Evolutionary conservation across 2,797 vertebrate species (phyloP), one percentile per base, ranked within the genome.

Genomic region (Leucoraja ocellata): DNA sequence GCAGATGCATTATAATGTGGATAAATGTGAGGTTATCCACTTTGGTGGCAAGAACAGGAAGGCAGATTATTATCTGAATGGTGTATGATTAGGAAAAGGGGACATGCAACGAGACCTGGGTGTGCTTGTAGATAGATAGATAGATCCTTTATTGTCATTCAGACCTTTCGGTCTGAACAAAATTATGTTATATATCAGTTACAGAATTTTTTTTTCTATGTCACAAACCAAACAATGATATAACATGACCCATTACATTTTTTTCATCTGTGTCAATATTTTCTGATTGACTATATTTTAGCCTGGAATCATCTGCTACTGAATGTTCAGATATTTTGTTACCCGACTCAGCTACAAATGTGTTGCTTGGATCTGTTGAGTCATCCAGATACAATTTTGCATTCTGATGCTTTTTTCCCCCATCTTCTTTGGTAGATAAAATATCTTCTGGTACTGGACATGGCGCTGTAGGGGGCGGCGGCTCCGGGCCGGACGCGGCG

Each of bases 381-480:
- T 92, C 68, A 74, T 91, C 71, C 54, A 71, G 73, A 74, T 54
- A 54, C 13, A 32, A 71, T 1, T 91, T 73, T 23, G 2, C 16
- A 92, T 54, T 76, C 16, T 92, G 68, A 54, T 63, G 54, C 81
- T 68, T 73, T 63, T 5, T 74, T 91, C 32, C 32, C 39, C 94
- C 0, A 1, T 79, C 94, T 94, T 95, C 94, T 94, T 95, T 78
- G 1, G 95, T 78, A 93, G 93, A 93, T 93, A 94, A 94, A 93
- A 94, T 93, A 95, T 54, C 86, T 28, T 61, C 93, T 90, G 93
- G 18, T 5, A 95, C 46, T 46, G 46, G 46, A 46, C 39, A 2
- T 1, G 5, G 61, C n/a, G 46, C 46, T 46, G 46, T 46, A 1
- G 39, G 39, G 39, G 80, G 83, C 28, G 39, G 81, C 0, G 81